Conservation (phyloP, 2,113 vertebrate genomes). For the Apistogramma diplotaenia region DNA sequence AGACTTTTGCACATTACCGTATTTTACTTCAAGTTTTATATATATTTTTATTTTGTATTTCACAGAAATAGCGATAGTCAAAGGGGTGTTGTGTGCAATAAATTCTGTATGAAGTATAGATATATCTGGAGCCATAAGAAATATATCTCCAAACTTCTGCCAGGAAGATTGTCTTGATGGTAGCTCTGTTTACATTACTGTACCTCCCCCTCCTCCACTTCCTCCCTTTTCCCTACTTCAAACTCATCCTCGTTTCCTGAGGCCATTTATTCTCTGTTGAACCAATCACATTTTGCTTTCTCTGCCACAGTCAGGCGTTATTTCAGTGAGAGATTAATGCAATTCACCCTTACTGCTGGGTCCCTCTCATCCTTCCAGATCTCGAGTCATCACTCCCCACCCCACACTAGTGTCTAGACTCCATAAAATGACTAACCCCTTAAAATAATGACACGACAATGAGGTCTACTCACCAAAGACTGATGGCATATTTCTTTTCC, state of each 20-base stretch:
- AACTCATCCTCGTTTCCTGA: neutral
- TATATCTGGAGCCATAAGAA: too few species aligned
- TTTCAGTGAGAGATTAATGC: neutral
- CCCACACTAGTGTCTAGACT: neutral
- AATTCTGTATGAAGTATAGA: neutral
- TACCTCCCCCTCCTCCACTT: neutral
- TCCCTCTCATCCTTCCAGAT: neutral
- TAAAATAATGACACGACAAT: neutral
- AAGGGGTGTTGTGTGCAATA: neutral
- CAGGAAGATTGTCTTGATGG: neutral
- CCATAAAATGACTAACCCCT: neutral
- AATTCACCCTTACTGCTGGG: neutral
- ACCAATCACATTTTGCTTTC: neutral
- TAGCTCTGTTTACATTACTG: neutral
- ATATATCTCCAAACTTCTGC: neutral
- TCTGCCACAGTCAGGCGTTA: neutral
- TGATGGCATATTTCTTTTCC: neutral
- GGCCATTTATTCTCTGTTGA: neutral
- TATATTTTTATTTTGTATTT: too few species aligned
- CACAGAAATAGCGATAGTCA: neutral
- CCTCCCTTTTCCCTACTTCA: neutral
- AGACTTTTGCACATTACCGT: neutral
- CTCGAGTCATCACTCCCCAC: neutral
- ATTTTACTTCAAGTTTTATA: too few species aligned
- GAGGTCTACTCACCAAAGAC: neutral